phyloP scores from a whole-genome alignment of 2,113 vertebrate species.

The Oryzias javanicus region DNA sequence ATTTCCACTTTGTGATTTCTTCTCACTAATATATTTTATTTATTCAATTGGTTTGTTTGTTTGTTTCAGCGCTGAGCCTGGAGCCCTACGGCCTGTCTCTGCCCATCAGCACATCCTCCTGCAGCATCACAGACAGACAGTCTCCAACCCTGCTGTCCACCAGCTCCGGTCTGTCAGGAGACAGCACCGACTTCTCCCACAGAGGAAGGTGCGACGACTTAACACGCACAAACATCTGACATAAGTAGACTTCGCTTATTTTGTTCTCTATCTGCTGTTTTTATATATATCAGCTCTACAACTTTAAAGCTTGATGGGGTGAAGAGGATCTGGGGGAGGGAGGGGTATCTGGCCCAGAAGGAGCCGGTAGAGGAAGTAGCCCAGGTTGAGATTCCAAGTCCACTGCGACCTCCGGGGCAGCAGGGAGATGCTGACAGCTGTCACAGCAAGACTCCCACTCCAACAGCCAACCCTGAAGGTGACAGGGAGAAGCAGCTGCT shows the following conservation, averaged over 20 bases:
- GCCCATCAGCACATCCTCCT: conserved; percentile 81
- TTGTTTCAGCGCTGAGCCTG: conserved; percentile 85
- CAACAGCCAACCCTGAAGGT: conserved; percentile 55
- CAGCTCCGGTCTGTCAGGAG: conserved; percentile 87
- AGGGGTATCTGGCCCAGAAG: conserved; percentile 88
- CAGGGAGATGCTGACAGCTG: conserved; percentile 47
- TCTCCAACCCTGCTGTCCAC: conserved; percentile 89
- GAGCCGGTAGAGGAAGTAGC: conserved; percentile 68
- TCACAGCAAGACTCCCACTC: conserved; percentile 31
- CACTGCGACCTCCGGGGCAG: conserved; percentile 53
- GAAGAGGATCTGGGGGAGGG: conserved; percentile 91
- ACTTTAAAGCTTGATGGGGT: conserved; percentile 88
- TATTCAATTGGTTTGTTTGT: conserved; percentile 37
- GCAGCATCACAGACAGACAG: conserved; percentile 83
- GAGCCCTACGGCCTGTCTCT: conserved; percentile 90
- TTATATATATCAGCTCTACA: conserved; percentile 70
- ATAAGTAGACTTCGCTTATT: neutral
- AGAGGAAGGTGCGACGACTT: conserved; percentile 83
- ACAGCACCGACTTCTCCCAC: conserved; percentile 81
- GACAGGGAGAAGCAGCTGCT: conserved; percentile 87
- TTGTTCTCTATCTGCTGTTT: neutral
- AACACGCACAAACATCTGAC: neutral
- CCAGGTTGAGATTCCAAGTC: conserved; percentile 47
- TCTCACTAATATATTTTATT: conserved; percentile 29
- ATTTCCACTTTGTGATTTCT: conserved; percentile 10